Evolutionary conservation across 2,888 invertebrate species (phyloP).

Genomic region (Rotaria socialis): DNA sequence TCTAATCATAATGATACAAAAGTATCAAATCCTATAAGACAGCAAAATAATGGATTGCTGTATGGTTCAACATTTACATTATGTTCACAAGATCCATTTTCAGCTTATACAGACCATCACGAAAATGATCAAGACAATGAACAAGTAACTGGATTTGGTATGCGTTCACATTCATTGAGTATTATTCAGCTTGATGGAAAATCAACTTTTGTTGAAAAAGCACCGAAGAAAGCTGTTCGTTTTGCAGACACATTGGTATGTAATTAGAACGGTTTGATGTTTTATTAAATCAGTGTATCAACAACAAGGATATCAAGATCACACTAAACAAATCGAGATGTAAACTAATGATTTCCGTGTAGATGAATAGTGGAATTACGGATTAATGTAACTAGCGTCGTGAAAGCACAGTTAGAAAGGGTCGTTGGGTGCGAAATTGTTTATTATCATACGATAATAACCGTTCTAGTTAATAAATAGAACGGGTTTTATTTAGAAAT

Average conservation of each 20-base stretch:
- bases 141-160: not conserved
- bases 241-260: constrained; percentile 22
- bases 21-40: not conserved
- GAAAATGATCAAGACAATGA: not conserved
- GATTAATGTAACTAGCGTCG: no score
- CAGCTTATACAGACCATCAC: not conserved
- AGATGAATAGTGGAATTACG: no score
- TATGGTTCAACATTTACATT: not conserved
- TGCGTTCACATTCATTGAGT: not conserved
- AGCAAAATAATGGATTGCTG: not conserved
- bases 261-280: not conserved
- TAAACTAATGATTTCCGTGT: no score
- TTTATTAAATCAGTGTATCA: no score
- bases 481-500: no score
- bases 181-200: not conserved
- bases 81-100: not conserved
- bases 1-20: not conserved
- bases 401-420: no score
- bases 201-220: not conserved
- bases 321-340: no score
- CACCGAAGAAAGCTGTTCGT: constrained; percentile 10
- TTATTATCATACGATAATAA: no score
- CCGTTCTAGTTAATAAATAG: no score
- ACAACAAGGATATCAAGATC: no score
- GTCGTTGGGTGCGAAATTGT: no score